These are phyloP conservation scores for Phataginus tetradactyla DNA, from an alignment of 2,797 vertebrate genomes.

Conservation along the genomic window DNA sequence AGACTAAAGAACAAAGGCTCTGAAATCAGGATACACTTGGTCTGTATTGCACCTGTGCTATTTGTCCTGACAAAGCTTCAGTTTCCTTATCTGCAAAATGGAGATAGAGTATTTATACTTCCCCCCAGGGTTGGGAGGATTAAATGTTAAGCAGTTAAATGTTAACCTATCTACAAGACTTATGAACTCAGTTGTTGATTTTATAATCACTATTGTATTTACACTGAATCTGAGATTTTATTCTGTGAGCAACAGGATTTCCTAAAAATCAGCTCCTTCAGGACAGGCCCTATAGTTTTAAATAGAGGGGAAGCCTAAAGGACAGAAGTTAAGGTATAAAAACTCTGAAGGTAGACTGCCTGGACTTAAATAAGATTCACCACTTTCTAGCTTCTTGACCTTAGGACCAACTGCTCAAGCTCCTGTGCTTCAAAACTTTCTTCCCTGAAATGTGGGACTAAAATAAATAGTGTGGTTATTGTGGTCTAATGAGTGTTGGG, in stretches of 20 bases:
- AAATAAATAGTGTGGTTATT: background rate
- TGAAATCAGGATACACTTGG: background rate
- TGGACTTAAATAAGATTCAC: conserved; percentile 8
- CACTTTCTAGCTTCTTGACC: background rate
- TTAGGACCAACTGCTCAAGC: conserved; percentile 6
- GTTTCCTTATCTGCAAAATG: background rate
- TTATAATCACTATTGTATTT: background rate
- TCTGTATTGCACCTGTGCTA: background rate
- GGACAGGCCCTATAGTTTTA: background rate
- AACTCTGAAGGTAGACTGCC: background rate
- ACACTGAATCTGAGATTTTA: background rate
- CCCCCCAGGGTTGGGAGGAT: background rate
- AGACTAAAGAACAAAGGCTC: background rate
- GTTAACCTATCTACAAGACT: background rate
- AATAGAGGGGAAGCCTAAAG: background rate
- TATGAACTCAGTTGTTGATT: background rate
- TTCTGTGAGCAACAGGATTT: background rate
- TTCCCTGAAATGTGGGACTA: background rate
- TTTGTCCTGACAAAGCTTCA: background rate
- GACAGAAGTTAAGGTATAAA: background rate
- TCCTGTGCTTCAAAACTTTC: background rate
- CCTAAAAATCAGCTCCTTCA: background rate
- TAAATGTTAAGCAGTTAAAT: background rate
- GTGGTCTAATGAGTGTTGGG: background rate
- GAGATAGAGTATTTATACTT: background rate